A percentile compares a stretch with the other conserved stretches of the same genome.
Conservation (phyloP, 2,888 invertebrate genomes). For the Aleiodes testaceus region DNA sequence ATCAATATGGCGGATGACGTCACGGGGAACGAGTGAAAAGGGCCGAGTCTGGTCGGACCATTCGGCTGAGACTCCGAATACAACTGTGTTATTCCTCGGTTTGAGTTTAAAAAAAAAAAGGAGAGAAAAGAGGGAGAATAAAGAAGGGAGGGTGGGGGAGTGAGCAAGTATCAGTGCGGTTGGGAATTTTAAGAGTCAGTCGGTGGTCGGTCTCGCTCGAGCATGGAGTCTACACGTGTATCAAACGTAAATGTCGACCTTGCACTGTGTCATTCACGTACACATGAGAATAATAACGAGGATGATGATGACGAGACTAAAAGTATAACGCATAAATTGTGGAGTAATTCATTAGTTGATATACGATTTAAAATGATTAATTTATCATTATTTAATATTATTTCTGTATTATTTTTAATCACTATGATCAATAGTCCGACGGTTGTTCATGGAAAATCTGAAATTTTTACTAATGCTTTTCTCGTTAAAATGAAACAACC, state of each 20-base stretch:
- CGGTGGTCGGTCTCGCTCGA: conserved; percentile 61
- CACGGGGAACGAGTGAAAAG: conserved; percentile 40
- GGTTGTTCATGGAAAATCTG: conserved; percentile 66
- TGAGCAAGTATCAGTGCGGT: conserved; percentile 40
- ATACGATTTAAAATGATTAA: not conserved
- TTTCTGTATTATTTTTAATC: conserved; percentile 44
- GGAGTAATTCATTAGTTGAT: not conserved
- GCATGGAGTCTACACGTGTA: conserved; percentile 64
- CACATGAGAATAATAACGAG: conserved; percentile 25
- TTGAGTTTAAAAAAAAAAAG: conserved; percentile 33
- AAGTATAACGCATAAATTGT: not conserved
- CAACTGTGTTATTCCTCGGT: conserved; percentile 28
- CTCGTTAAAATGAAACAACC: conserved; percentile 90
- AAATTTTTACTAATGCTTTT: conserved; percentile 97
- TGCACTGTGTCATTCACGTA: conserved; percentile 35
- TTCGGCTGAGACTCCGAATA: conserved; percentile 23
- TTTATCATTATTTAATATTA: conserved; percentile 38
- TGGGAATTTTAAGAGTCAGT: conserved; percentile 36
- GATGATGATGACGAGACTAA: conserved; percentile 21
- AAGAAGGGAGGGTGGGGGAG: conserved; percentile 21
- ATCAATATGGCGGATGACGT: conserved; percentile 44
- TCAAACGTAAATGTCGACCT: conserved; percentile 34
- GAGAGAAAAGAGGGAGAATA: conserved; percentile 28
- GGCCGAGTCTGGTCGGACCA: conserved; percentile 33
- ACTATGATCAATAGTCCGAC: conserved; percentile 44